phyloP scores from a whole-genome alignment of 2,888 invertebrate genomes.

The Trypoxylon attenuatum region DNA sequence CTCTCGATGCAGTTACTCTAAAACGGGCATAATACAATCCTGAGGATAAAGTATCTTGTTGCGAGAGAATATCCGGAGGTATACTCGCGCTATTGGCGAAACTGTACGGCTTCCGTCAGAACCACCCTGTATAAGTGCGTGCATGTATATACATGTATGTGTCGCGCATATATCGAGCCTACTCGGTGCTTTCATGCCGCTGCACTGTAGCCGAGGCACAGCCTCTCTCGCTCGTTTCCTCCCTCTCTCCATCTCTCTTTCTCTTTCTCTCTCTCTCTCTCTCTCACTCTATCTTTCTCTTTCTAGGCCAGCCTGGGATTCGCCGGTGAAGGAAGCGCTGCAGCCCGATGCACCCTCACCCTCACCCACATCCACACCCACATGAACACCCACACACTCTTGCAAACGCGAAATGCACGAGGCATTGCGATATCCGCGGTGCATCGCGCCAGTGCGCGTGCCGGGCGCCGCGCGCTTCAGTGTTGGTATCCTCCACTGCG shows the following conservation, averaged over 20 bases:
- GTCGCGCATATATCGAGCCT: constrained; percentile 24
- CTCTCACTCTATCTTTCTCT: constrained; percentile 10
- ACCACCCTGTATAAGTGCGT: neutral
- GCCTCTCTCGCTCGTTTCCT: constrained; percentile 29
- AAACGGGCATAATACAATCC: no score
- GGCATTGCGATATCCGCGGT: no score
- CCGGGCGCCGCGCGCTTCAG: no score
- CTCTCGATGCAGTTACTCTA: no score
- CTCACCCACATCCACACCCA: no score
- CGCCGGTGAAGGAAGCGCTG: constrained; percentile 49
- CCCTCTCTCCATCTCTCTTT: constrained; percentile 33
- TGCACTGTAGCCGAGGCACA: constrained; percentile 35
- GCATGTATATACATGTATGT: neutral
- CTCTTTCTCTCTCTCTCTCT: constrained; percentile 8
- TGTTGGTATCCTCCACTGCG: no score
- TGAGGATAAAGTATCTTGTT: no score
- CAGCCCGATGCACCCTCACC: constrained; percentile 30
- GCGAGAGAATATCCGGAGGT: no score
- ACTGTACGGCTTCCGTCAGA: no score
- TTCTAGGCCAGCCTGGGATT: constrained; percentile 53
- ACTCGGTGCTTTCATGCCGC: constrained; percentile 45
- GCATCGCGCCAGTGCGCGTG: no score
- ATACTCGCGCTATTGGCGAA: neutral
- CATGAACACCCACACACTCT: no score
- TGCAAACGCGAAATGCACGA: no score